Base-by-base conservation (phyloP, 2,888 invertebrate genomes). In the Apotomis capreana region DNA sequence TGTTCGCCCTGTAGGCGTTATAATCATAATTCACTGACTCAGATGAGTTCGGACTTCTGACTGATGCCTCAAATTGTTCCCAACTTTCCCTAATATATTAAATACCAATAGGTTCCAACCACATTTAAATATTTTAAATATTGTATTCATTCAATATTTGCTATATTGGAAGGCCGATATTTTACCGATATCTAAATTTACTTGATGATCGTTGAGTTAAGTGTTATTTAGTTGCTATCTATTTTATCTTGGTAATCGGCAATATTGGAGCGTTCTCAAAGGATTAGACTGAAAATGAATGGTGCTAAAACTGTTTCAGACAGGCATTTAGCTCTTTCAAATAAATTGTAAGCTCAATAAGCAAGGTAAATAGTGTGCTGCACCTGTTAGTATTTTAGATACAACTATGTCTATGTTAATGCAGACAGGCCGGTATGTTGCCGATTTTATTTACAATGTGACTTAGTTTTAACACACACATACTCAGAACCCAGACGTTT, bases 101-200 rank as follows among this genome's bases (percentile, higher is more conserved):
- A 70, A 61, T 55, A 61, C 55, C 46, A 15, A 52, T 40, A 37
- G 15, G 15, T 51, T 4, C 26, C 49, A 10, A 61, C 55, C 26
- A n/a, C 40, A 67, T 40, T 71, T 71, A 40, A 71, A 70, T 64
- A 64, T 64, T 49, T 44, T 10, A 64, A 70, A 70, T 64, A 64
- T 64, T 49, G 44, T 10, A 64, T 59, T 58, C 52, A 49, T 69
- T 52, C 10, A 62, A 62, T 64, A 40, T 0, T 13, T 54, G 5
- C 57, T 44, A 64, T 37, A 26, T 26, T 10, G 12, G 51, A 9
- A 10, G 15, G 44, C 15, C 12, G 10, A 40, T 68, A 40, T 57
- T 51, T 6, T 51, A 36, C n/a, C n/a, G n/a, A n/a, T 13, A n/a
- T n/a, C 15, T 40, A 3, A 52, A 40, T 51, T 54, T 40, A 8